phyloP scores from a whole-genome alignment of 2,113 vertebrate genomes.

The Embiotoca jacksoni region DNA sequence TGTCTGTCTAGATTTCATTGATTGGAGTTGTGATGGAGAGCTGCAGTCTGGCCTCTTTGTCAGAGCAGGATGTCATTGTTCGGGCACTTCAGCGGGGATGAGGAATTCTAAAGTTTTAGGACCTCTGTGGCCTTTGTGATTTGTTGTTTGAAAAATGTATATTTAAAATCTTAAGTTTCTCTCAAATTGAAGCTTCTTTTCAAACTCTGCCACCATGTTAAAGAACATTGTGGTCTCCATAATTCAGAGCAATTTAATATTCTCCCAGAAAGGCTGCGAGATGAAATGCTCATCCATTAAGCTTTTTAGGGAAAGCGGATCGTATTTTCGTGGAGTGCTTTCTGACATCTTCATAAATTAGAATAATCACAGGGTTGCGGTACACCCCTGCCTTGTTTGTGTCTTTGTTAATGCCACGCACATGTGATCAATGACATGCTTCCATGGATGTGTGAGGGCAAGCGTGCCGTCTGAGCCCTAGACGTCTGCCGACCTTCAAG shows the following conservation, averaged over 20 bases:
- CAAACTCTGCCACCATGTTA: slow-evolving; percentile 24
- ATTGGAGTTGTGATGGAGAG: slow-evolving; percentile 50
- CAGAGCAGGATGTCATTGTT: slow-evolving; percentile 32
- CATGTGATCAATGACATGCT: slow-evolving; percentile 73
- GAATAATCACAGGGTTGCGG: slow-evolving; percentile 68
- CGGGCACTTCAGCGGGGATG: background rate
- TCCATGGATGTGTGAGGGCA: slow-evolving; percentile 49
- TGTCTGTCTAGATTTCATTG: slow-evolving; percentile 59
- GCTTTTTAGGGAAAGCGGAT: slow-evolving; percentile 58
- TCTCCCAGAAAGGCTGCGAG: slow-evolving; percentile 27
- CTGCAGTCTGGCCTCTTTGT: slow-evolving; percentile 34
- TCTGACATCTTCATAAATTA: slow-evolving; percentile 78
- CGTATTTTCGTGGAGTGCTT: slow-evolving; percentile 56
- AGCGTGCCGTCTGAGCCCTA: slow-evolving; percentile 45
- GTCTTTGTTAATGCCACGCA: slow-evolving; percentile 71
- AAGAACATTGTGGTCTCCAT: slow-evolving; percentile 24
- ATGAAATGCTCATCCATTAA: slow-evolving; percentile 57
- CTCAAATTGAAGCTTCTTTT: slow-evolving; percentile 30
- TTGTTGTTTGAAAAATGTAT: slow-evolving; percentile 31
- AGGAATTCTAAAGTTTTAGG: background rate
- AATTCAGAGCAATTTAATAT: slow-evolving; percentile 45
- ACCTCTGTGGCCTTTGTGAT: slow-evolving; percentile 22
- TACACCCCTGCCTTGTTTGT: slow-evolving; percentile 71
- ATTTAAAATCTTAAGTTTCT: slow-evolving; percentile 22
- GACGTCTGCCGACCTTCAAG: slow-evolving; percentile 38